Conservation (phyloP, 2,113 vertebrate species). For the Spea multiplicata region DNA sequence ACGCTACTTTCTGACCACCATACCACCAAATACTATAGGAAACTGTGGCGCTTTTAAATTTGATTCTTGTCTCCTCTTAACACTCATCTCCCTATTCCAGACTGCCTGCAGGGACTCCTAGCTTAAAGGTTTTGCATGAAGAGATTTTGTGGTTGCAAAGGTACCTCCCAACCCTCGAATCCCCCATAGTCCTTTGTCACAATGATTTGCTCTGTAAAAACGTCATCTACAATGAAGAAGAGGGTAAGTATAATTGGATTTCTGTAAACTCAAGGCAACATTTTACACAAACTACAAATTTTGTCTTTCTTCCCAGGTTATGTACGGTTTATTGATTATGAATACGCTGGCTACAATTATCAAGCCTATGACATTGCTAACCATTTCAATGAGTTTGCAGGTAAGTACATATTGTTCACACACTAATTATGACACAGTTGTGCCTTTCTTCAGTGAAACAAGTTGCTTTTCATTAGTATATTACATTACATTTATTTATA, state of each 20-base stretch:
- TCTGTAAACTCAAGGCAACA: background rate
- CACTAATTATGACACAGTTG: no score
- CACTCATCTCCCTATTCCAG: constrained; percentile 56
- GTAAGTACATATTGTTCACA: constrained; percentile 58
- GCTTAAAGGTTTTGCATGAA: constrained; percentile 75
- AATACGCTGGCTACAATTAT: constrained; percentile 95
- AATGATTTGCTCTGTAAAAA: constrained; percentile 98
- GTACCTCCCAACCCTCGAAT: constrained; percentile 81
- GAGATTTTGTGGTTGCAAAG: constrained; percentile 93
- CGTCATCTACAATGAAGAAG: constrained; percentile 84
- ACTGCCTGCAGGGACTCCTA: constrained; percentile 81
- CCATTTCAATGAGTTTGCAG: constrained; percentile 97
- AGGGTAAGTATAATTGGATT: constrained; percentile 63
- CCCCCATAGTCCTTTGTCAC: constrained; percentile 92
- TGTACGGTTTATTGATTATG: constrained; percentile 92
- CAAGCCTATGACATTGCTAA: constrained; percentile 97
- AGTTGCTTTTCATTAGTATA: no score
- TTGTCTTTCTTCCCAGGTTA: constrained; percentile 64
- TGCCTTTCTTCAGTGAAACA: no score
- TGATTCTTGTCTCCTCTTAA: no score
- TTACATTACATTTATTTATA: no score
- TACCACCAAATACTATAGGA: no score
- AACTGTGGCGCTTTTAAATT: no score
- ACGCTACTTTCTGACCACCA: no score
- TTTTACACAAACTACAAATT: background rate